Evolutionary conservation across 2,888 invertebrate species (phyloP).

Genomic region (Nephrotoma flavescens): DNA sequence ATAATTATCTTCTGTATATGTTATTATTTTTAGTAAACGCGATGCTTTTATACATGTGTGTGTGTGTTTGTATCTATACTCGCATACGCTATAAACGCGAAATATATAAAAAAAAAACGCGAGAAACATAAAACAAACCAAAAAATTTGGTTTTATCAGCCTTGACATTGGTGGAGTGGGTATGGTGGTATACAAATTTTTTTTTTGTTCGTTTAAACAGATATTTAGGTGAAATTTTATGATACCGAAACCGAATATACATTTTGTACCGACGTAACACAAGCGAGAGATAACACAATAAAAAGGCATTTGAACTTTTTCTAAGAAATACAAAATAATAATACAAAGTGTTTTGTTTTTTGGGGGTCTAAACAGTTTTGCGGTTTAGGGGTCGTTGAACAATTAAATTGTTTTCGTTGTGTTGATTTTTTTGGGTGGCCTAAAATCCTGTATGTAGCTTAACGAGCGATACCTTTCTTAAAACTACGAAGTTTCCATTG

Average conservation of each 20-base stretch:
- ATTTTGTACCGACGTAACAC: neutral
- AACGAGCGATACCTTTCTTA: too few species aligned
- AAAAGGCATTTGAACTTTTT: neutral
- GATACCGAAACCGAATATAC: neutral
- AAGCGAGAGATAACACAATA: neutral
- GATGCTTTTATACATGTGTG: neutral
- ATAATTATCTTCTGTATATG: neutral
- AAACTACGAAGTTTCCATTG: too few species aligned
- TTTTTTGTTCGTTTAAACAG: neutral
- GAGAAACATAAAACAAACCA: neutral
- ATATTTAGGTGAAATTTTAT: neutral
- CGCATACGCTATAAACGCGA: neutral
- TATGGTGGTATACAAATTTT: neutral
- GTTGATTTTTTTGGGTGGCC: too few species aligned
- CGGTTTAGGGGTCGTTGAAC: neutral
- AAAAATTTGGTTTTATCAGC: neutral
- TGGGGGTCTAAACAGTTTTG: neutral
- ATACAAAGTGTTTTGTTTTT: neutral
- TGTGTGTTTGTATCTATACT: neutral
- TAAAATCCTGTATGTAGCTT: too few species aligned
- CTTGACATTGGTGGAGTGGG: neutral
- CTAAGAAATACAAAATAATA: neutral
- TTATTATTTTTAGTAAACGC: neutral
- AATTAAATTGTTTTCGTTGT: neutral
- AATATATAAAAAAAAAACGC: neutral